Evolutionary conservation across 2,888 invertebrate species (phyloP), one percentile per base, ranked within the genome.

Genomic region (Phyllotreta cruciferae): DNA sequence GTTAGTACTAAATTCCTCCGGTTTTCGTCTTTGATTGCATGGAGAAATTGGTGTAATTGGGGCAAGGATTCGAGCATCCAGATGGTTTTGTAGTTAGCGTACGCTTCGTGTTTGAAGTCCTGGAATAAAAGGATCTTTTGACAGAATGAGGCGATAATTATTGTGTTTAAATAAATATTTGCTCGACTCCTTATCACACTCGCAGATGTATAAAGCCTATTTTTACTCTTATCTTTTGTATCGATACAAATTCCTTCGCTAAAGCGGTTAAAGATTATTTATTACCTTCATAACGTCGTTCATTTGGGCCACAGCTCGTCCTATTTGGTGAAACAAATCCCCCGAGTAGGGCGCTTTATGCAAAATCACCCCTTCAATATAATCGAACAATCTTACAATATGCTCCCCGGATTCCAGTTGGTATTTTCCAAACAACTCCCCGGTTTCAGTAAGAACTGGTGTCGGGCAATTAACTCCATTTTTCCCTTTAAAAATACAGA

Each of bases 21-120:
- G 1, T 83, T 81, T 1, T 84, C 77, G 71, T 92, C 88, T 70
- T 87, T 83, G 49, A 96, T 82, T 6, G 86, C 91, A 73, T 85
- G 87, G 6, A 90, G 79, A 78, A 91, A 94, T 66, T 90, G 85
- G 0, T 84, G 84, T 13, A 96, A 78, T 47, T 88, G 84, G 0
- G 91, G 89, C 0, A 91, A 84, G 42, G 87, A 85, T 4, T 84
- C 82, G 70, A 96, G 77, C 86, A 88, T 89, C 95, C 96, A 96
- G 9, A 91, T 78, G n/a, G 87, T 86, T 70, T 85, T 84, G 64
- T 89, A 87, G 1, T 81, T 80, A 3, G 87, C 85, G 70, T 90
- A 88, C 0, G 87, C 91, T 0, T 88, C 85, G 79, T 93, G 91
- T 66, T 86, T 82, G 79, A 93, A 94, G 70, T 85, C 84, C 89